A percentile compares a stretch with the other conserved stretches of the same genome.
Evolutionary conservation across 2,113 vertebrate genomes (phyloP).

Genomic region (Mesocricetus auratus): DNA sequence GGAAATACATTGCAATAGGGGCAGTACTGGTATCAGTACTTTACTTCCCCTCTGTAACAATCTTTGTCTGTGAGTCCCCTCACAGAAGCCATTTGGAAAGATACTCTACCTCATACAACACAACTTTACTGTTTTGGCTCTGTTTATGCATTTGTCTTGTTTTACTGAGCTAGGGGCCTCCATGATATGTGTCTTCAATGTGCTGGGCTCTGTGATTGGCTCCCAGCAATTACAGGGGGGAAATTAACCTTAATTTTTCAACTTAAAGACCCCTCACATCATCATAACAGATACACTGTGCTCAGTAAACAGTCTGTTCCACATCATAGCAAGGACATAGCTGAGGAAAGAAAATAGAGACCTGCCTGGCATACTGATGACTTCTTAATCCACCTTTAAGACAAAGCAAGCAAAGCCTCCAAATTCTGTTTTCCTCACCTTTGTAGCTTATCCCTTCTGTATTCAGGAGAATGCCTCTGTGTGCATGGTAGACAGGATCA

Average conservation of each 20-base stretch:
- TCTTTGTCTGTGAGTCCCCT: slow-evolving; percentile 13
- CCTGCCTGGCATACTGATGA: neutral
- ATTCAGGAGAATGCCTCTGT: neutral
- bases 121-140: neutral
- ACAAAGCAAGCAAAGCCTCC: neutral
- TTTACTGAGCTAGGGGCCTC: neutral
- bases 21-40: slow-evolving; percentile 85
- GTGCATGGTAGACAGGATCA: neutral
- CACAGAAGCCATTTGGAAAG: neutral
- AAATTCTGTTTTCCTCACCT: neutral
- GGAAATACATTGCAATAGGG: slow-evolving; percentile 79
- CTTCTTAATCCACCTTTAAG: neutral
- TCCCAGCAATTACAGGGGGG: no score
- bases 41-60: slow-evolving; percentile 84
- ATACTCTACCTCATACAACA: neutral
- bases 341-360: neutral
- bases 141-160: neutral
- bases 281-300: slow-evolving; percentile 53
- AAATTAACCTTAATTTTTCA: neutral
- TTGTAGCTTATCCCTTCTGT: neutral
- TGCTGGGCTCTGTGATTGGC: neutral
- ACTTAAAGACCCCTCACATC: slow-evolving; percentile 23
- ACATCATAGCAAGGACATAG: neutral
- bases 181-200: neutral
- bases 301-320: slow-evolving; percentile 60